A percentile compares a stretch with the other conserved stretches of the same genome.
Conservation (phyloP, 2,888 invertebrate genomes). For the Laspeyria flexula region DNA sequence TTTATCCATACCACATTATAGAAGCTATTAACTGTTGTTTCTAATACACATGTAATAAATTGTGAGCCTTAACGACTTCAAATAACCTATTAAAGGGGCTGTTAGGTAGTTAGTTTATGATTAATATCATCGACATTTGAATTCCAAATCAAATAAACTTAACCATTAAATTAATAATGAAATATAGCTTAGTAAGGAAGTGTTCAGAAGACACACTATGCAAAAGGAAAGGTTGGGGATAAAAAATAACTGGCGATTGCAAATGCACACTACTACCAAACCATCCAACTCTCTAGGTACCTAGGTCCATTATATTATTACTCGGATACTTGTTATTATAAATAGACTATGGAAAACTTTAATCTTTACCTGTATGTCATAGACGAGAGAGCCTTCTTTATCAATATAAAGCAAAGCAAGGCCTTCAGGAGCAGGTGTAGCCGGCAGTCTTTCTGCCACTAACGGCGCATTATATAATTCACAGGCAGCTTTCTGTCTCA, state of each 20-base stretch:
- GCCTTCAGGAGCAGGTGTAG: slow-evolving; percentile 85
- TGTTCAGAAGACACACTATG: no score
- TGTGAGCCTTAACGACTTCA: slow-evolving; percentile 23
- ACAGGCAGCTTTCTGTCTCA: slow-evolving; percentile 91
- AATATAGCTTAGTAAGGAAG: no score
- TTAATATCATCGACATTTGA: slow-evolving; percentile 21
- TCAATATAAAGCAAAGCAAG: slow-evolving; percentile 92
- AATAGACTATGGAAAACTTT: neutral
- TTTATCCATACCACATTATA: slow-evolving; percentile 27
- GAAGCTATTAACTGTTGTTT: slow-evolving; percentile 29
- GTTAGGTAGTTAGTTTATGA: slow-evolving; percentile 13
- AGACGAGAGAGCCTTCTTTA: slow-evolving; percentile 91
- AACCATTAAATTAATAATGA: neutral
- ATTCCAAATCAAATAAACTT: slow-evolving; percentile 20
- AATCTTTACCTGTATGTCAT: slow-evolving; percentile 87
- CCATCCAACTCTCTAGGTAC: no score
- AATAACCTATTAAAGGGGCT: slow-evolving; percentile 27
- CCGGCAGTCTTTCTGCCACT: slow-evolving; percentile 81
- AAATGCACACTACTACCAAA: no score
- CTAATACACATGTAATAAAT: slow-evolving; percentile 29
- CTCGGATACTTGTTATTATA: no score
- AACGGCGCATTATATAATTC: slow-evolving; percentile 92
- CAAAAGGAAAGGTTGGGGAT: no score
- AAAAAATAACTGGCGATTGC: no score
- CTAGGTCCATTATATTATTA: no score